Base-by-base conservation (phyloP, 2,113 vertebrate genomes). In the Odontophorus gujanensis region DNA sequence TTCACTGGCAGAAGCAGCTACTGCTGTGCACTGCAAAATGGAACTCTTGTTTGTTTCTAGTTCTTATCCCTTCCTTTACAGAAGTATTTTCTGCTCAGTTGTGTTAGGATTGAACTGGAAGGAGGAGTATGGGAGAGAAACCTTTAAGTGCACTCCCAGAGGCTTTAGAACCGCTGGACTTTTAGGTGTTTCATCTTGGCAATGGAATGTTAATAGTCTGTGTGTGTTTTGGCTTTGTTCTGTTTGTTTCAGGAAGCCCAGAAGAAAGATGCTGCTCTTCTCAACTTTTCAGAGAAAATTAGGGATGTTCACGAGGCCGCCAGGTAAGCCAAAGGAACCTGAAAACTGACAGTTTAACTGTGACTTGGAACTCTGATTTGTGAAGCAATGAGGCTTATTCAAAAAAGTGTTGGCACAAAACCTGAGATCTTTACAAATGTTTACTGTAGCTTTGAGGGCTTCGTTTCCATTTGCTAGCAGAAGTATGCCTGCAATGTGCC, bases 201-300 rank as follows among this genome's bases (percentile, higher is more conserved):
- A 57, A 18, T 84, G 91, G 90, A 96, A 96, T 96, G 94, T 96
- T 80, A 92, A 89, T 93, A 92, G 97, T 36, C 91, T 91, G 82
- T 88, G 47, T 92, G 61, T 95, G 73, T 87, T 95, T 94, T 96
- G 84, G 81, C 85, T 96, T 76, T 97, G 51, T 74, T 93, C 79
- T 96, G 61, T 95, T 92, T 97, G 62, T 98, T 98, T 81, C 96
- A 99, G 99, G 99, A 99, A 98, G 99, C 99, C 45, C 98, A 99
- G 93, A 99, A 99, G 97, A 99, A 99, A 96, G 99, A 99, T 58
- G 97, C 98, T 89, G 89, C 95, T 85, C 98, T 99, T 85, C 97
- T 99, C 28, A 98, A 97, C 91, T 99, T 99, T 75, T 98, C 99
- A 63, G 99, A 99, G 96, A 99, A 98, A 94, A 96, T 99, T 51